Conservation (phyloP, 2,888 invertebrate genomes). For the Xanthia icteritia region DNA sequence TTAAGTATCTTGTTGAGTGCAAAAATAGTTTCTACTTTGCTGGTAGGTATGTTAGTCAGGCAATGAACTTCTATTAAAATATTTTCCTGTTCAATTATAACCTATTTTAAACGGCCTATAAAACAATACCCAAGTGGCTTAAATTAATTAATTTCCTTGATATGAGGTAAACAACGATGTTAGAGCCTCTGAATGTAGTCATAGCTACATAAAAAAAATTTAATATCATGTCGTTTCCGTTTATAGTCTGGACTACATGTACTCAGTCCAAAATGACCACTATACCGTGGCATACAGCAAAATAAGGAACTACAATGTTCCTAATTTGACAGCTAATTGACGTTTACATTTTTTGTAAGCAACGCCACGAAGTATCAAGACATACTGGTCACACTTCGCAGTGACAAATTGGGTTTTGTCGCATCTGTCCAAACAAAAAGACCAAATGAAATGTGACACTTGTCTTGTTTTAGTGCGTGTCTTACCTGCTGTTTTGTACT, state of each 20-base stretch:
- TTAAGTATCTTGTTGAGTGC: conserved; percentile 13
- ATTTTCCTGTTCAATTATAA: conserved; percentile 31
- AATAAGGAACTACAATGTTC: conserved; percentile 19
- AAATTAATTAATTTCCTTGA: conserved; percentile 21
- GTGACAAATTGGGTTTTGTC: conserved; percentile 35
- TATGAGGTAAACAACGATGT: conserved; percentile 40
- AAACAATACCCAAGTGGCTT: conserved; percentile 6
- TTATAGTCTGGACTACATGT: background rate
- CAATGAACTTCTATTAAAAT: background rate
- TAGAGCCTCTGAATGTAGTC: conserved; percentile 30
- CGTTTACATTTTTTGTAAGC: conserved; percentile 50
- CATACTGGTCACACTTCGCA: conserved; percentile 15
- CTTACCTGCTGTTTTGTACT: background rate
- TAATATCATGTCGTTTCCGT: background rate
- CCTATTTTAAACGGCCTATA: conserved; percentile 2
- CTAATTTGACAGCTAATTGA: conserved; percentile 47
- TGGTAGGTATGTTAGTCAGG: background rate
- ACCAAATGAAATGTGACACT: conserved; percentile 25
- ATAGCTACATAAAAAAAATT: conserved; percentile 17
- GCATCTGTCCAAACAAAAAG: conserved; percentile 17
- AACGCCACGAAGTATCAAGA: conserved; percentile 52
- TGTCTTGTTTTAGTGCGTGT: conserved; percentile 4
- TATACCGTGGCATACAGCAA: background rate
- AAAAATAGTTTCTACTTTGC: conserved; percentile 17
- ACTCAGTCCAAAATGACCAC: conserved; percentile 13